Evolutionary conservation across 2,797 vertebrate species (phyloP).

Genomic region (Cynopterus sphinx): DNA sequence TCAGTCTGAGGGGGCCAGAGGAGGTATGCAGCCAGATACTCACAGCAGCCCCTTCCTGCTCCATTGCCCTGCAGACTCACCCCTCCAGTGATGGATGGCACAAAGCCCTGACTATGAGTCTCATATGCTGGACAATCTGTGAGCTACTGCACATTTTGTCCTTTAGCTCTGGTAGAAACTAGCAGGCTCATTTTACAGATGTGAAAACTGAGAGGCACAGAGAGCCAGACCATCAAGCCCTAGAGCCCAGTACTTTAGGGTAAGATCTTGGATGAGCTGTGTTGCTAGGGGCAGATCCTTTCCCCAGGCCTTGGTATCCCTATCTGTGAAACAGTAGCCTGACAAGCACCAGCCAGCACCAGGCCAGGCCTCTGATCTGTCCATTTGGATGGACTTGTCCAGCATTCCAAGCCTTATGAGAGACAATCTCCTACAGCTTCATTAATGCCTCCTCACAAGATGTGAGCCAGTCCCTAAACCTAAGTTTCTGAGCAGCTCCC

Average conservation of each 20-base stretch:
- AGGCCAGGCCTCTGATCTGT: background rate
- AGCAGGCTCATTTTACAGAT: background rate
- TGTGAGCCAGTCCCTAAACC: background rate
- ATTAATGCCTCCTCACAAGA: background rate
- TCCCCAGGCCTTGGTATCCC: background rate
- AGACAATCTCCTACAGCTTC: background rate
- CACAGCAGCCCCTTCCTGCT: background rate
- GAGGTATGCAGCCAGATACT: background rate
- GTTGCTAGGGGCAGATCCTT: background rate
- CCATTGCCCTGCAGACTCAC: background rate
- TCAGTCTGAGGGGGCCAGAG: background rate
- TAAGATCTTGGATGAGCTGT: background rate
- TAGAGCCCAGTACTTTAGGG: background rate
- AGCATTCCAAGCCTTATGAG: background rate
- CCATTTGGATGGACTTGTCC: background rate
- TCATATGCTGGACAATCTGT: background rate
- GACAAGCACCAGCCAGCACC: background rate
- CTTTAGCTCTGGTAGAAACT: background rate
- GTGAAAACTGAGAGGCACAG: background rate
- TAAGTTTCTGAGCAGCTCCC: background rate
- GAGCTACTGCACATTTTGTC: accelerated
- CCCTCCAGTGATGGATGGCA: background rate
- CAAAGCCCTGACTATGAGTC: background rate
- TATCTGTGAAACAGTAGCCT: background rate
- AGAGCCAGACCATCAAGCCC: background rate